Conservation (phyloP, 2,888 invertebrate species). For the Apotomis capreana region DNA sequence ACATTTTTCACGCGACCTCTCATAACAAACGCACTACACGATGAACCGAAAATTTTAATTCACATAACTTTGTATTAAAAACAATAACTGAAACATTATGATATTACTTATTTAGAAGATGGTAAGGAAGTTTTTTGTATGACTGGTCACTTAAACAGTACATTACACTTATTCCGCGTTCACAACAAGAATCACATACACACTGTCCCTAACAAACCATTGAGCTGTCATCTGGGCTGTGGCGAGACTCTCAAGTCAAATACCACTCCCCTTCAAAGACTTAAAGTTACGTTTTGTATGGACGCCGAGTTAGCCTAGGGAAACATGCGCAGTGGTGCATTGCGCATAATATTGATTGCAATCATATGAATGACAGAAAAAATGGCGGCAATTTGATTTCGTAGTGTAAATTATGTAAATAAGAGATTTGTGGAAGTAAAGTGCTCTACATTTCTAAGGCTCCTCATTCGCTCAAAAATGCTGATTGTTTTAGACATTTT, state of each 20-base stretch:
- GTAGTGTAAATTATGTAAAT: slow-evolving; percentile 7
- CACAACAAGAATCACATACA: slow-evolving; percentile 64
- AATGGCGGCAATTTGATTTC: slow-evolving; percentile 73
- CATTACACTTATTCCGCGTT: slow-evolving; percentile 48
- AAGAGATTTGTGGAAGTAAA: neutral
- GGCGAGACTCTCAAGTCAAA: slow-evolving; percentile 40
- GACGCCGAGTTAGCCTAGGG: slow-evolving; percentile 50
- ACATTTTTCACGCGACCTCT: slow-evolving; percentile 7
- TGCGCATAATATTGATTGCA: slow-evolving; percentile 81
- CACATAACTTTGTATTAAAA: slow-evolving; percentile 5
- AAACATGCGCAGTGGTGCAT: slow-evolving; percentile 79
- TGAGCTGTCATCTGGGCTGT: slow-evolving; percentile 71
- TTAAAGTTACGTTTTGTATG: slow-evolving; percentile 50
- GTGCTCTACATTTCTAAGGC: neutral
- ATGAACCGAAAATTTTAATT: slow-evolving; percentile 6
- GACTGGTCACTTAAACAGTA: slow-evolving; percentile 20
- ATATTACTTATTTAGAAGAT: slow-evolving; percentile 7
- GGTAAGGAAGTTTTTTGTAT: slow-evolving; percentile 3
- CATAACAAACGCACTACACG: slow-evolving; percentile 17
- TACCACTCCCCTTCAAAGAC: slow-evolving; percentile 31
- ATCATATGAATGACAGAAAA: slow-evolving; percentile 70
- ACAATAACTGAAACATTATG: slow-evolving; percentile 13
- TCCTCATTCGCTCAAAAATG: too few relatives aligned
- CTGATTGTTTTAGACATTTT: too few relatives aligned
- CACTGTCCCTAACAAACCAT: slow-evolving; percentile 66